phyloP scores from a whole-genome alignment of 2,888 invertebrate genomes.

The Neoaliturus tenellus region DNA sequence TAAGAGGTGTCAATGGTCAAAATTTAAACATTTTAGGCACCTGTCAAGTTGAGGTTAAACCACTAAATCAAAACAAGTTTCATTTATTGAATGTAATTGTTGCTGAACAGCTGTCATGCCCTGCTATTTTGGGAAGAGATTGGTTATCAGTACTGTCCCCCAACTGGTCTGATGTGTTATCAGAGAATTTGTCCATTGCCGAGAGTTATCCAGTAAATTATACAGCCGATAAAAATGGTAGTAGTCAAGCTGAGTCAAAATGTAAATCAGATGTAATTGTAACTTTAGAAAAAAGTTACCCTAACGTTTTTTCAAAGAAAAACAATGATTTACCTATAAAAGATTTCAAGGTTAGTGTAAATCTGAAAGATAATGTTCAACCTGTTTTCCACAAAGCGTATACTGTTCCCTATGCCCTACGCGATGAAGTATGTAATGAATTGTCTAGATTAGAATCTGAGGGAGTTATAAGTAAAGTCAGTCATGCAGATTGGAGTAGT shows the following conservation, averaged over 20 bases:
- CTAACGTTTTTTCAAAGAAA: not conserved
- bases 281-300: not conserved
- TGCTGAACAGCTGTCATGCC: slow-evolving; percentile 2
- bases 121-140: not conserved
- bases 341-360: not conserved
- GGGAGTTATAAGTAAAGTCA: not conserved
- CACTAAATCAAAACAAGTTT: no score
- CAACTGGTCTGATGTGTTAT: not conserved
- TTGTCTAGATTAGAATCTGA: not conserved
- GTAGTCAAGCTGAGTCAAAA: not conserved
- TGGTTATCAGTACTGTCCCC: not conserved
- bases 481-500: no score
- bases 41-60: not conserved
- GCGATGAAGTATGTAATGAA: not conserved
- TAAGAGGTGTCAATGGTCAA: slow-evolving; percentile 10
- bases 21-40: not conserved
- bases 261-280: not conserved
- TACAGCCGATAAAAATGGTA: no score
- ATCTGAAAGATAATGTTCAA: not conserved
- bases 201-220: not conserved
- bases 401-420: not conserved
- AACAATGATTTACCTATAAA: not conserved
- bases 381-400: not conserved
- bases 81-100: not conserved
- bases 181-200: not conserved